Conservation (phyloP, 2,888 invertebrate species). For the Xanthia icteritia region DNA sequence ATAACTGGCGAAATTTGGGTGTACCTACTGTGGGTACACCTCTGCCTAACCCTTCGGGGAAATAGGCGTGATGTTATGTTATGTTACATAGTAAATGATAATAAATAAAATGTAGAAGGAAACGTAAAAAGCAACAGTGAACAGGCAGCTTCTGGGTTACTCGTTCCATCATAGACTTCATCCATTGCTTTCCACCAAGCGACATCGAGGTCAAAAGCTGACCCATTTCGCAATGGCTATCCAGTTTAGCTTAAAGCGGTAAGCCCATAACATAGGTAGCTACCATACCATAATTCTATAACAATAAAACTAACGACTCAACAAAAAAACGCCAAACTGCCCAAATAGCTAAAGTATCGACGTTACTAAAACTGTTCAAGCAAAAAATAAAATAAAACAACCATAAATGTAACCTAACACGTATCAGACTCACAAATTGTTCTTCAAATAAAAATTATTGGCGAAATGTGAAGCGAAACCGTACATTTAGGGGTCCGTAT, state of each 20-base stretch:
- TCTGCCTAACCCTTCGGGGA: no score
- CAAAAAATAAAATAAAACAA: constrained; percentile 56
- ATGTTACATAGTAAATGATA: not conserved
- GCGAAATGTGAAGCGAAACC: constrained; percentile 53
- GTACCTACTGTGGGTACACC: no score
- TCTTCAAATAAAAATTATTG: constrained; percentile 68
- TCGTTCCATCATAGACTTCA: no score
- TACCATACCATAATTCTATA: not conserved
- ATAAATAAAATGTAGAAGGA: not conserved
- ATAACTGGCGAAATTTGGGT: no score
- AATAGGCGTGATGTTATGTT: no score
- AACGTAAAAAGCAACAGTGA: no score
- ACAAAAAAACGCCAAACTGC: not conserved
- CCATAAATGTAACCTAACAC: constrained; percentile 60
- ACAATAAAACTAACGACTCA: not conserved
- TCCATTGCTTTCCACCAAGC: no score
- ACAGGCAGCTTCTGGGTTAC: no score
- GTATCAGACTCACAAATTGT: constrained; percentile 68
- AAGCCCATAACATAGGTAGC: not conserved
- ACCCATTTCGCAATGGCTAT: not conserved
- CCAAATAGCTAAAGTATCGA: constrained; percentile 39
- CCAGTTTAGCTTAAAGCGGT: not conserved
- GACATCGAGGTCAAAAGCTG: no score
- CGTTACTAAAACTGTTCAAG: constrained; percentile 51
- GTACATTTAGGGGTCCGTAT: constrained; percentile 48